Evolutionary conservation across 2,797 vertebrate species (phyloP), one percentile per base, ranked within the genome.

Genomic region (Tauraco hartlaubi): DNA sequence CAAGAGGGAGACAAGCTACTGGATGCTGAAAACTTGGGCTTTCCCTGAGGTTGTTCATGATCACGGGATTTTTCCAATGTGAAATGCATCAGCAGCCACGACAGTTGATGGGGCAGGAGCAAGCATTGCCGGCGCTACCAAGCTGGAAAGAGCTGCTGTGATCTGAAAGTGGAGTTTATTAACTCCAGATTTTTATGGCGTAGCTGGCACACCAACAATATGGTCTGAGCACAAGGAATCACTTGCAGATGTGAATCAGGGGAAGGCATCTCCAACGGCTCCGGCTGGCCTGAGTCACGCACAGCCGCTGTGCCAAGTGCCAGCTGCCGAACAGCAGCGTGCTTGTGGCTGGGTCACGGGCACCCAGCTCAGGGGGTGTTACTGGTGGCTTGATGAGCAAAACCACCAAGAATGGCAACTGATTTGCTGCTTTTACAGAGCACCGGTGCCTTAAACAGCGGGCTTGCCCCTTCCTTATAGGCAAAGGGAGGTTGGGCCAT

Each of bases 101-200:
- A 71, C 59, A 48, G 44, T 68, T 46, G 76, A 10, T 0, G 2
- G 79, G 26, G 41, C 46, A 71, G 83, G 62, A 86, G 58, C 1
- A 5, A 85, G 59, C 61, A 5, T 18, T 46, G 72, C 88, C 86
- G 82, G 46, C 0, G 1, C 33, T 33, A 5, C 46, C 52, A 84
- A 92, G 74, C 92, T 90, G 91, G 92, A 78, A 88, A 75, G 91
- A 83, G 82, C 93, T 79, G 92, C 92, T 49, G n/a, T 28, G 68
- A 51, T 93, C 21, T 35, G 56, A 84, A 78, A 95, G 62, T 17
- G 44, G 84, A 92, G 90, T 96, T 97, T 90, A 98, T 97, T 96
- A 97, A 97, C 90, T 97, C 94, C 96, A 97, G 96, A 96, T 95
- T 96, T 81, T 43, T 66, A 75, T 94, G 96, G 89, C 43, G 83